Percentiles rank a stretch among this genome's conserved stretches.
phyloP scores from a whole-genome alignment of 2,797 vertebrate species.

The Poeciliopsis turneri region DNA sequence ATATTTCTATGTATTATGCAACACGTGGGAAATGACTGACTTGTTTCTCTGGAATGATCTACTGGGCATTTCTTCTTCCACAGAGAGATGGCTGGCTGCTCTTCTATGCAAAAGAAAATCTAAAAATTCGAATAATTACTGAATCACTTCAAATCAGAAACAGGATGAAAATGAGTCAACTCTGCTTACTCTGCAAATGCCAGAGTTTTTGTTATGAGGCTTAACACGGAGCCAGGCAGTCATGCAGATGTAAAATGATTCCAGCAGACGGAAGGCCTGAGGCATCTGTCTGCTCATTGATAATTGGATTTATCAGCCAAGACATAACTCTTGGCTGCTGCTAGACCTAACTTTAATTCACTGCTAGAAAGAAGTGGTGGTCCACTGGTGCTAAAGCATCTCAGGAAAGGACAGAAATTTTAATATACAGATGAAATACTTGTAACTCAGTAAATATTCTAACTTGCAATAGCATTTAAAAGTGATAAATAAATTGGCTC shows the following conservation, averaged over 20 bases:
- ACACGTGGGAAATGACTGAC: slow-evolving; percentile 28
- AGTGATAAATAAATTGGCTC: not conserved
- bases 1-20: slow-evolving; percentile 41
- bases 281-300: slow-evolving; percentile 42
- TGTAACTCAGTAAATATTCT: not conserved
- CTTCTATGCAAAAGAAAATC: not conserved
- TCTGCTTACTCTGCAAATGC: not conserved
- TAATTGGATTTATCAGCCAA: slow-evolving; percentile 48
- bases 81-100: not conserved
- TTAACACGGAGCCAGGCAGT: slow-evolving; percentile 8
- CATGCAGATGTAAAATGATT: slow-evolving; percentile 26
- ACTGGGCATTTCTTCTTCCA: not conserved
- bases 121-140: not conserved
- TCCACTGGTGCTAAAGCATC: slow-evolving; percentile 16
- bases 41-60: slow-evolving; percentile 14
- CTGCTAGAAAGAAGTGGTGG: slow-evolving; percentile 7
- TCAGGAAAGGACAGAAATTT: not conserved
- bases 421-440: not conserved
- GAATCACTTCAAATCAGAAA: not conserved
- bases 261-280: slow-evolving; percentile 21
- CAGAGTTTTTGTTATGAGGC: not conserved
- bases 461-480: not conserved
- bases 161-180: not conserved
- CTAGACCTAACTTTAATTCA: slow-evolving; percentile 9
- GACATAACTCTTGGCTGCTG: slow-evolving; percentile 25